These are phyloP conservation scores for Hirundo rustica DNA, from an alignment of 2,797 vertebrate genomes.

Conservation along the genomic window DNA sequence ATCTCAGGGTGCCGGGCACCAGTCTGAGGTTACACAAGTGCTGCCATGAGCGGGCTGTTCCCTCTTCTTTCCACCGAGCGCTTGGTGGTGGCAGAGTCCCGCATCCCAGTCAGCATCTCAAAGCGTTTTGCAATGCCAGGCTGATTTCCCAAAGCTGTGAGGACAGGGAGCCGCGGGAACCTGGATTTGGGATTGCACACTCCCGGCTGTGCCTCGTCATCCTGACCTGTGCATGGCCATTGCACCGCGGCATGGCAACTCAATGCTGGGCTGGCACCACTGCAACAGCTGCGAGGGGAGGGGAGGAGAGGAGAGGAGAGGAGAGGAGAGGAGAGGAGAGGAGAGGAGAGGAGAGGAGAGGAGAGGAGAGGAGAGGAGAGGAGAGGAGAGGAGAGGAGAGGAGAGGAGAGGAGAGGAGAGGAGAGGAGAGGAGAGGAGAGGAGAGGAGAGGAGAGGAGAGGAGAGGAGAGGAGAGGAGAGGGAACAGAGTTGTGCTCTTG, in stretches of 20 bases:
- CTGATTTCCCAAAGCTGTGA: not conserved
- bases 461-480: not conserved
- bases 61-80: not conserved
- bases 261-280: not conserved
- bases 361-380: not conserved
- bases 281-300: fast-evolving
- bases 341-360: too few relatives aligned
- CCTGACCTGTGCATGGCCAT: fast-evolving
- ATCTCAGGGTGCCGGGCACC: not conserved
- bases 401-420: not conserved
- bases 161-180: not conserved
- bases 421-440: not conserved
- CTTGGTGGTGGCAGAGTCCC: constrained; percentile 43
- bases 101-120: not conserved
- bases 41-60: not conserved
- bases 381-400: not conserved
- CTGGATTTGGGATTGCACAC: not conserved
- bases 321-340: too few relatives aligned
- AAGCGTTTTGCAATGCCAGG: fast-evolving
- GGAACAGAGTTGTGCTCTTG: not conserved
- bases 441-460: not conserved
- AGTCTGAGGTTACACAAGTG: fast-evolving
- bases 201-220: fast-evolving
- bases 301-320: not conserved
- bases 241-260: fast-evolving